Base-by-base conservation (phyloP, 2,113 vertebrate genomes). In the Oryzias celebensis region DNA sequence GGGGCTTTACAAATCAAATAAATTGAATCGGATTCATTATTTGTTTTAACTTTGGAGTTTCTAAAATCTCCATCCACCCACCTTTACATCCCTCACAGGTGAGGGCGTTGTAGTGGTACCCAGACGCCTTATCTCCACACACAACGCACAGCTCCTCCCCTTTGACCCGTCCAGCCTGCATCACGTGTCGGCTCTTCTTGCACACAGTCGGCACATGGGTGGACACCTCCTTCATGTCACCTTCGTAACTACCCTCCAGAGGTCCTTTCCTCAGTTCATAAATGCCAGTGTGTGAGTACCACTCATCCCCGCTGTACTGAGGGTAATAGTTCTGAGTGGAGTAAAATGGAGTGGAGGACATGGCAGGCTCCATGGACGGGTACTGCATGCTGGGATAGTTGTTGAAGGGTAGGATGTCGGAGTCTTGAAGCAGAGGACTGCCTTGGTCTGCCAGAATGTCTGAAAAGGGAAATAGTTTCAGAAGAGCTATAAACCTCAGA, bases 11-110 rank as follows among this genome's bases (percentile, higher is more conserved):
- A 36, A 36, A 36, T 36, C 0, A 36, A 36, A 36, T 36, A 36
- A 36, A 36, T 36, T 1, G 36, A 36, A 36, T 36, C 10, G 1
- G 2, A 36, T 36, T 36, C 2, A 12, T 36, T 10, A 36, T 12
- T 36, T 6, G 5, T 28, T 28, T 6, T 28, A 28, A 28, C 26
- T 28, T 28, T 36, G 36, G 36, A 36, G 36, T 12, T 16, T n/a
- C 45, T 46, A 41, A 10, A 1, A 41, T 10, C 41, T 14, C 41
- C 23, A 12, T 47, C 46, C 48, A 46, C 65, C 56, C 92, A 99
- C 97, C 97, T 98, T 99, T 99, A 77, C 97, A 99, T 20, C 97
- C 97, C 78, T 99, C 97, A 79, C 97, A 99, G 61, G 97, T 99
- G 41, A 99, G 94, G 14, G 97, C 97, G 0, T 99, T 99, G 74